These are phyloP conservation scores for Dolichopus griseipennis DNA, from an alignment of 2,888 invertebrate genomes.

Conservation along the genomic window DNA sequence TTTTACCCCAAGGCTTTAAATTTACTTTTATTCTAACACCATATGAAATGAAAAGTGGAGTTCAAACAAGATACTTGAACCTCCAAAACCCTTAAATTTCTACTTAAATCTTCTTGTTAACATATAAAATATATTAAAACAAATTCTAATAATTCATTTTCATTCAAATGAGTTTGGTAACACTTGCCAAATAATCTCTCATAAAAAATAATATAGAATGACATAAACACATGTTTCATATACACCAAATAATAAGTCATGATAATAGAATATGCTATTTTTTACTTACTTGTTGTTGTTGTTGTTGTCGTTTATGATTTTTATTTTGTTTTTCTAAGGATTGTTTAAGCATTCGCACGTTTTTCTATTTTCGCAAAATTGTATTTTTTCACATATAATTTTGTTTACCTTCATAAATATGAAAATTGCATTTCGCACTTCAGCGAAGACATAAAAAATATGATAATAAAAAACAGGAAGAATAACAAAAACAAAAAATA, in stretches of 20 bases:
- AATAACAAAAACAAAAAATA: background rate
- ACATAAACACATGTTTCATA: background rate
- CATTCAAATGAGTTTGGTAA: no score
- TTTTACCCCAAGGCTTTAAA: no score
- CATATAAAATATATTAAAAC: no score
- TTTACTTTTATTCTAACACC: no score
- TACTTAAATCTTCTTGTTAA: no score
- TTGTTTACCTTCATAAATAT: slow-evolving; percentile 6
- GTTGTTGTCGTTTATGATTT: background rate
- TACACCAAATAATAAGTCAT: background rate
- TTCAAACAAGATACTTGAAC: no score
- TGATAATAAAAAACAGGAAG: background rate
- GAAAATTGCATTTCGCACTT: slow-evolving; percentile 6
- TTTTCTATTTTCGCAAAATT: slow-evolving; percentile 1
- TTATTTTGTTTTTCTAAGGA: background rate
- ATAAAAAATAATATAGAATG: background rate
- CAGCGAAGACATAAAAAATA: background rate
- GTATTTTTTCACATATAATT: slow-evolving; percentile 1
- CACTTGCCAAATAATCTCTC: no score
- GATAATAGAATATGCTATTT: background rate
- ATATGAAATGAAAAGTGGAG: no score
- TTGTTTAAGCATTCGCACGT: background rate
- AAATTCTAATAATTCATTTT: no score
- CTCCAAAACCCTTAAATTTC: no score
- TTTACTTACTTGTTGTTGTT: background rate